Evolutionary conservation across 2,797 vertebrate genomes (phyloP).

Genomic region (Emydoidea blandingii): DNA sequence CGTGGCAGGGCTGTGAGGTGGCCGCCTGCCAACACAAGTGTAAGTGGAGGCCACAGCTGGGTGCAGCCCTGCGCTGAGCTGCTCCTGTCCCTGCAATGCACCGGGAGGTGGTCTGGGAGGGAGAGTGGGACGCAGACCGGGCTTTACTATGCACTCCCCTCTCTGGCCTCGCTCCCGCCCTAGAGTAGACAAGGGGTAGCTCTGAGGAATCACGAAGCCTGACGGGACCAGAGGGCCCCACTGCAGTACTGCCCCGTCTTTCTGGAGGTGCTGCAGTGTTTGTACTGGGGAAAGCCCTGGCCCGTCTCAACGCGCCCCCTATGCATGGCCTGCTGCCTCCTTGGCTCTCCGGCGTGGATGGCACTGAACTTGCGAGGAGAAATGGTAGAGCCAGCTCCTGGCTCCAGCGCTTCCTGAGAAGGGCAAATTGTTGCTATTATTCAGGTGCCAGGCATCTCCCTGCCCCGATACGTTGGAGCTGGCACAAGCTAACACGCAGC

Average conservation of each 20-base stretch:
- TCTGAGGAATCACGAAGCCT: not conserved
- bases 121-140: rapidly evolving
- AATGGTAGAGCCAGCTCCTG: not conserved
- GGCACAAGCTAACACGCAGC: not conserved
- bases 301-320: too few relatives aligned
- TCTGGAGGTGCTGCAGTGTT: not conserved
- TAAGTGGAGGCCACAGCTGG: not conserved
- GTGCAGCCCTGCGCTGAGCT: not conserved
- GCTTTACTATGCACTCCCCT: not conserved
- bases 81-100: not conserved
- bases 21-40: not conserved
- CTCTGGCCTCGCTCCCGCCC: not conserved
- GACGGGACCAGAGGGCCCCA: not conserved
- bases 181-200: not conserved
- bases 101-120: not conserved
- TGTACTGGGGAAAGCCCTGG: not conserved
- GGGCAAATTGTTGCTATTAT: not conserved
- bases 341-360: not conserved
- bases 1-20: not conserved
- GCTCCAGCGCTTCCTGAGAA: not conserved
- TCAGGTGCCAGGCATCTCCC: not conserved
- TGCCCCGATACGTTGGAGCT: not conserved
- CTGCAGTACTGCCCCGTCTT: not conserved
- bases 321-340: not conserved
- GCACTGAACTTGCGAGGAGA: not conserved